These are phyloP conservation scores for Limosa lapponica DNA, from an alignment of 2,797 vertebrate species.

Conservation along the genomic window DNA sequence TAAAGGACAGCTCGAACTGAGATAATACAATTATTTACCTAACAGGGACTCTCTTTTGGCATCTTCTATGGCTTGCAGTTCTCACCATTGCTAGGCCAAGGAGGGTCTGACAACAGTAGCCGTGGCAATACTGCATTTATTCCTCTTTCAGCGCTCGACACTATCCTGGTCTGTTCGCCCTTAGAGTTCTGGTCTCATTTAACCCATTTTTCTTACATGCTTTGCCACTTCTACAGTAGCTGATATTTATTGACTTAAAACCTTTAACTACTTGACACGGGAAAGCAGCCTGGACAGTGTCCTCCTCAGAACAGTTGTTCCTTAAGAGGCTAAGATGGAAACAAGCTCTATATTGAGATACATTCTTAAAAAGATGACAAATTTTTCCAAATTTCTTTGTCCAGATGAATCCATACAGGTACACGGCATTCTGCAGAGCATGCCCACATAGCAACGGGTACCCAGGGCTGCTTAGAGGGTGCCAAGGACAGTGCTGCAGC, in stretches of 20 bases:
- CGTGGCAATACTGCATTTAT: not conserved
- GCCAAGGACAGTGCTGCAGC: not conserved
- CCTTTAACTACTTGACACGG: not conserved
- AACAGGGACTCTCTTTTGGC: not conserved
- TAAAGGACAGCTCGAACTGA: not conserved
- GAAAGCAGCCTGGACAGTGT: not conserved
- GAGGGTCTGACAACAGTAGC: not conserved
- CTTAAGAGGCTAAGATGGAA: not conserved
- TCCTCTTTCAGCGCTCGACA: not conserved
- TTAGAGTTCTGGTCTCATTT: not conserved
- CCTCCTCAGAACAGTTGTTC: not conserved
- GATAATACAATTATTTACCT: not conserved
- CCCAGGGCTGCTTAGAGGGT: not conserved
- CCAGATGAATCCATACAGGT: not conserved
- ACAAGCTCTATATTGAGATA: not conserved
- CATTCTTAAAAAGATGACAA: accelerated
- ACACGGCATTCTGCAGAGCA: not conserved
- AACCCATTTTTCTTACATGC: not conserved
- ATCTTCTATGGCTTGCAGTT: not conserved
- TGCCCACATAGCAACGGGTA: not conserved
- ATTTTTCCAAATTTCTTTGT: not conserved
- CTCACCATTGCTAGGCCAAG: not conserved
- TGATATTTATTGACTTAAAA: not conserved
- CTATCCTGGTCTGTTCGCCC: not conserved
- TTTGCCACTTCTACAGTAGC: not conserved